Evolutionary conservation across 2,888 invertebrate genomes (phyloP), one percentile per base, ranked within the genome.

Genomic region (Autographa pulchrina): DNA sequence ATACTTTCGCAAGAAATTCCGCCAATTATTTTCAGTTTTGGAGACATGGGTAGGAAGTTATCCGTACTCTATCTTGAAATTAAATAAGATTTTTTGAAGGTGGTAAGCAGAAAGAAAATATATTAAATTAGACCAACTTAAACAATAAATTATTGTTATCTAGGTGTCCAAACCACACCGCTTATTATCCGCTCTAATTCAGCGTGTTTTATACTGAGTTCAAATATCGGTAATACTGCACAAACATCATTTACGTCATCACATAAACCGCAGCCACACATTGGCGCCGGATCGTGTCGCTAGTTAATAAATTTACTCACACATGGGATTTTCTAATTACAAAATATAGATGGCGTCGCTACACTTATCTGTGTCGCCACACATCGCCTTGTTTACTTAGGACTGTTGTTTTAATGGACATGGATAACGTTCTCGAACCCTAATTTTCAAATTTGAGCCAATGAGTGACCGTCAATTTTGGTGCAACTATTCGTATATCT

Each of bases 331-430:
- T 86, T 81, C 88, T 91, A 92, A 93, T 93, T 92, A 92, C 88
- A 88, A 91, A 90, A 89, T 90, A 89, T 89, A 86, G 92, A 90
- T 88, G 83, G 89, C 89, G 86, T 85, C 81, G 89, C 88, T 87
- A 90, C 91, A 92, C 91, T 94, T 94, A 94, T 94, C 94, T 85
- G 89, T 88, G 90, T 90, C 92, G 91, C 93, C 93, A 93, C 92
- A 92, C 92, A 86, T 92, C 81, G 85, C 77, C 72, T 43, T 93
- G 93, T 94, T 94, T 94, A 86, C 88, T 94, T 94, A 95, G 95
- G 95, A 91, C 92, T 90, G 92, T 92, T 91, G 92, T 92, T 92
- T 89, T 93, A 93, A 94, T 92, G 92, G 94, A 91, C 91, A 91
- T 84, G 88, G 90, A 90, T 90, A 91, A 89, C 89, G 92, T 90